These are phyloP conservation scores for Gymnogyps californianus DNA, from an alignment of 2,113 vertebrate species.

Conservation along the genomic window DNA sequence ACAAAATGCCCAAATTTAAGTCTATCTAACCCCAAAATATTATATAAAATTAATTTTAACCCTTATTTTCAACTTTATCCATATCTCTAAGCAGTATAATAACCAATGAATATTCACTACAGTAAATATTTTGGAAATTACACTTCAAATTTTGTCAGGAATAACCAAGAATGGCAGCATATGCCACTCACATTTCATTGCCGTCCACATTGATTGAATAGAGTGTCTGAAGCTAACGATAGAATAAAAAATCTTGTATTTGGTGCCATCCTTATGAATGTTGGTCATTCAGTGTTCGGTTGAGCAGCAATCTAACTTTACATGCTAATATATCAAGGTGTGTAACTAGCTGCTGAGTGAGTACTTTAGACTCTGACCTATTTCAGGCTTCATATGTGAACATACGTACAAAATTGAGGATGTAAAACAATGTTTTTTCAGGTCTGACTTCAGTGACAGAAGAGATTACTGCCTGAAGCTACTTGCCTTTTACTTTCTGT, in stretches of 20 bases:
- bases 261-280: too few relatives aligned
- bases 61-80: not conserved
- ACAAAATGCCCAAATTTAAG: not conserved
- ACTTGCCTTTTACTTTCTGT: not conserved
- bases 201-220: fast-evolving
- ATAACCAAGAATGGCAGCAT: not conserved
- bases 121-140: not conserved
- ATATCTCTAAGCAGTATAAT: not conserved
- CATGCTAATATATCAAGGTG: not conserved
- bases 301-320: not conserved
- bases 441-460: not conserved
- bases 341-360: not conserved
- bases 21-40: not conserved
- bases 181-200: not conserved
- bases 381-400: not conserved
- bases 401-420: not conserved
- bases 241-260: not conserved
- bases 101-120: not conserved
- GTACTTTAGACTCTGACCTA: not conserved
- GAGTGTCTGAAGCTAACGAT: not conserved
- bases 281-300: not conserved
- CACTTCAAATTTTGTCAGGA: not conserved
- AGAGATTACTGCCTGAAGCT: not conserved
- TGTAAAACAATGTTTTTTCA: not conserved
- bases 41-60: not conserved